These are phyloP conservation scores for Drosophila lacicola DNA, from an alignment of 2,888 invertebrate species.

Conservation along the genomic window DNA sequence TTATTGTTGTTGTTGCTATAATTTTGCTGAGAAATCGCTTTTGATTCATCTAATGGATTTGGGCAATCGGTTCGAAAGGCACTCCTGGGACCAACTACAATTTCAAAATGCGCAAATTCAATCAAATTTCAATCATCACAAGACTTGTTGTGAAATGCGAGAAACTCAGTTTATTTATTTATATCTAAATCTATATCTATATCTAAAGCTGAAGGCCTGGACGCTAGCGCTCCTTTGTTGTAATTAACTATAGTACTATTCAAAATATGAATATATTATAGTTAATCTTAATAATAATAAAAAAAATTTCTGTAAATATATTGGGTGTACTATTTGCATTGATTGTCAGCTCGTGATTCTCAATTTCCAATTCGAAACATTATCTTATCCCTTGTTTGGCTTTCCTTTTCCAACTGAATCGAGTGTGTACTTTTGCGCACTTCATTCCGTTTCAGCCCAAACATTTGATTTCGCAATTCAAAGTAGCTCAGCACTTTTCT, in stretches of 20 bases:
- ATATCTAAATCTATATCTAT: too few species aligned
- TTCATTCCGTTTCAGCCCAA: constrained; percentile 21
- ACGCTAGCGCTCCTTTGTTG: too few species aligned
- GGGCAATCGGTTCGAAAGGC: constrained; percentile 42
- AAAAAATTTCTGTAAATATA: too few species aligned
- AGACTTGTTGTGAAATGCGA: background rate
- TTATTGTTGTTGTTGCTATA: constrained; percentile 26
- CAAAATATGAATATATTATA: too few species aligned
- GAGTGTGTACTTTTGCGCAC: constrained; percentile 24
- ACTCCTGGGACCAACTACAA: constrained; percentile 59
- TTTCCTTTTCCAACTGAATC: constrained; percentile 2
- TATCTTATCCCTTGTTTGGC: background rate
- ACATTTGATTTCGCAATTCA: constrained; percentile 25
- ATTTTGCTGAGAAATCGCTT: constrained; percentile 55
- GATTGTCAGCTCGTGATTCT: background rate
- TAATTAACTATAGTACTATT: too few species aligned
- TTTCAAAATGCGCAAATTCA: constrained; percentile 49
- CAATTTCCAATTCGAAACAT: background rate
- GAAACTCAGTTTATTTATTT: too few species aligned
- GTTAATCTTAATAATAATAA: too few species aligned
- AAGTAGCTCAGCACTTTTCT: constrained; percentile 34
- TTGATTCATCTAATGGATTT: constrained; percentile 78
- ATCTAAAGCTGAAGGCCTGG: too few species aligned
- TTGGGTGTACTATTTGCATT: too few species aligned
- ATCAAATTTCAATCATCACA: constrained; percentile 52